These are phyloP conservation scores for Serranus cabrilla DNA, from an alignment of 2,797 vertebrate species.

Conservation along the genomic window DNA sequence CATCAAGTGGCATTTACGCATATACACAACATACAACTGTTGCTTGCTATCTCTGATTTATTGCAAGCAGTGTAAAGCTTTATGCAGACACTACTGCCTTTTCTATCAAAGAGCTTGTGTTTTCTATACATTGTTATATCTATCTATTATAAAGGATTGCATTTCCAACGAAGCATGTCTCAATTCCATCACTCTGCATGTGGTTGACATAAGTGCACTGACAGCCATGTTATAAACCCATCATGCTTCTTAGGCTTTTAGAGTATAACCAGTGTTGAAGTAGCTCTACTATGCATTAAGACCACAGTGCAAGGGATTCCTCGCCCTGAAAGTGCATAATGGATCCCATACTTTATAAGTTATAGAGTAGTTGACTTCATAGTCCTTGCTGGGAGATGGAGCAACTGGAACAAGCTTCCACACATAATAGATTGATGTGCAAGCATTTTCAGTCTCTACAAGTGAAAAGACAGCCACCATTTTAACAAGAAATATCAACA, in stretches of 20 bases:
- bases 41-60: conserved; percentile 11
- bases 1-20: conserved; percentile 21
- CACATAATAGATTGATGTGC: not conserved
- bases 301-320: not conserved
- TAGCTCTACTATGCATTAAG: conserved; percentile 18
- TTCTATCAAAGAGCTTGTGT: conserved; percentile 1
- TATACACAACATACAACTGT: not conserved
- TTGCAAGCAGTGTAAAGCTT: not conserved
- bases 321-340: conserved; percentile 4
- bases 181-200: conserved; percentile 1
- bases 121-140: not conserved
- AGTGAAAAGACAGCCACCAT: not conserved
- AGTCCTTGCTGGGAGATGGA: not conserved
- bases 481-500: not conserved
- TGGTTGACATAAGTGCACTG: conserved; percentile 16
- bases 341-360: conserved; percentile 13
- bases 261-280: not conserved
- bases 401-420: not conserved
- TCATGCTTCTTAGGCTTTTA: not conserved
- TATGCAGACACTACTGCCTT: not conserved
- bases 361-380: not conserved
- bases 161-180: not conserved
- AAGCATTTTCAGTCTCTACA: not conserved
- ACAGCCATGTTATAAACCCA: conserved; percentile 4
- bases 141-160: not conserved